A percentile compares a stretch with the other conserved stretches of the same genome.
These are phyloP conservation scores for Stramonita haemastoma DNA, from an alignment of 2,888 invertebrate species.

Conservation along the genomic window DNA sequence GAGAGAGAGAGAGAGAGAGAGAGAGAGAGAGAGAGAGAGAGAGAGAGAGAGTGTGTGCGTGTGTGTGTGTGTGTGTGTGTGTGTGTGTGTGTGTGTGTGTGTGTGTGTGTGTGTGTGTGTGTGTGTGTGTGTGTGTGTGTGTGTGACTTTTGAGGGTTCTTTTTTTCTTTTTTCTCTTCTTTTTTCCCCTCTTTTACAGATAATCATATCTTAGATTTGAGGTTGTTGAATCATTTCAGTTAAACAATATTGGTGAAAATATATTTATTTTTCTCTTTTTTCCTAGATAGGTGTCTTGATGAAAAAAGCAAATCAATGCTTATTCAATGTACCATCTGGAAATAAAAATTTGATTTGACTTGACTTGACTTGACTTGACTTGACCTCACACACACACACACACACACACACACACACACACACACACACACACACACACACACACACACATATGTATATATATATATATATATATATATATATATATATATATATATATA, in stretches of 20 bases:
- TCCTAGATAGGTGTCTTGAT: no score
- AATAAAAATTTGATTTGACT: no score
- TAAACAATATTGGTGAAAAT: neutral
- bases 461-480: neutral
- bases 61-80: no score
- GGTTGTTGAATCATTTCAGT: neutral
- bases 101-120: no score
- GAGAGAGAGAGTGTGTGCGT: neutral
- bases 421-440: conserved; percentile 6
- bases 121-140: neutral
- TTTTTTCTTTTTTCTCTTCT: neutral
- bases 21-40: neutral
- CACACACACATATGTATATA: neutral
- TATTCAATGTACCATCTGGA: no score
- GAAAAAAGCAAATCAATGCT: no score
- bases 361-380: no score
- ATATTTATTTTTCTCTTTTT: neutral
- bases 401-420: neutral
- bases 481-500: neutral
- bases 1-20: neutral
- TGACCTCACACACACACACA: neutral
- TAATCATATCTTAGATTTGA: neutral
- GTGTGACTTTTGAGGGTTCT: neutral
- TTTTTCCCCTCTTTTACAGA: neutral
- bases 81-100: no score